phyloP scores from a whole-genome alignment of 2,888 invertebrate species.

The Plebejus melissa region DNA sequence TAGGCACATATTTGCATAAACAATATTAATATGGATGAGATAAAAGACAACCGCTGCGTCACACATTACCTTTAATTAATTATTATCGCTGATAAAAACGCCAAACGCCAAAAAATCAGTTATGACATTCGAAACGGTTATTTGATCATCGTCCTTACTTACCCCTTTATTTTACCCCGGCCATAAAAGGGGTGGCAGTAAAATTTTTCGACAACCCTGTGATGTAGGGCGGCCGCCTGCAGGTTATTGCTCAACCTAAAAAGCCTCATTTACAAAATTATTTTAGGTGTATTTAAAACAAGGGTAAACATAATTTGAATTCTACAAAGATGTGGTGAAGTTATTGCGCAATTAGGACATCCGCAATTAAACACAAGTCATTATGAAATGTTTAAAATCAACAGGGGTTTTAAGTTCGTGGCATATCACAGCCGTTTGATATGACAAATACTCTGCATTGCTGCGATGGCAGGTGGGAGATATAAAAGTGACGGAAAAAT shows the following conservation, averaged over 20 bases:
- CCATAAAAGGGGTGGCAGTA: constrained; percentile 22
- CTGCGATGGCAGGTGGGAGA: too few relatives aligned
- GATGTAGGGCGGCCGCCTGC: constrained; percentile 9
- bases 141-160: background rate
- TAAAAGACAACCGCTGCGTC: too few relatives aligned
- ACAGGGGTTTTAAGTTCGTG: too few relatives aligned
- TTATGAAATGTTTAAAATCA: too few relatives aligned
- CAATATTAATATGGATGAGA: too few relatives aligned
- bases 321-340: background rate
- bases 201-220: constrained; percentile 11
- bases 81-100: background rate
- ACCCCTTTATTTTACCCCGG: background rate
- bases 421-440: too few relatives aligned
- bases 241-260: constrained; percentile 17
- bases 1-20: too few relatives aligned
- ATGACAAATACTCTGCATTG: too few relatives aligned
- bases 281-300: constrained; percentile 25
- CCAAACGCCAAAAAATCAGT: constrained; percentile 4
- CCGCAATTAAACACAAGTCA: background rate
- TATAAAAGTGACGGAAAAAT: too few relatives aligned
- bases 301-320: constrained; percentile 15
- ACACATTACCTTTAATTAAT: too few relatives aligned
- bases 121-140: background rate
- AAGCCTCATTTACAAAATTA: constrained; percentile 22
- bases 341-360: background rate